These are phyloP conservation scores for Halcyon badia DNA, from an alignment of 2,797 vertebrate genomes.

Conservation along the genomic window DNA sequence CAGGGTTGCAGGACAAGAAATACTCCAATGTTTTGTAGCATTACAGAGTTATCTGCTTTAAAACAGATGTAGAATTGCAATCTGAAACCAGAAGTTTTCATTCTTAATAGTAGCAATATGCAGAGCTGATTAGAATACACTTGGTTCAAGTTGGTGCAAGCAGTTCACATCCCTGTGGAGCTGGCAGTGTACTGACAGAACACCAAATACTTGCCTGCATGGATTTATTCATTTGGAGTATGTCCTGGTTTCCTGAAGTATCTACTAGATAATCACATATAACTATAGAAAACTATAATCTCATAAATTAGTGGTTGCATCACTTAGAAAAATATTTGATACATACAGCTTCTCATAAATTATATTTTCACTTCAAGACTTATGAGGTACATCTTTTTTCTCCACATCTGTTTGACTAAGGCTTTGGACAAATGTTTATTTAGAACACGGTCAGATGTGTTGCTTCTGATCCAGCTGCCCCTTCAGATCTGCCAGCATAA, in stretches of 20 bases:
- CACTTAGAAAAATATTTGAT: constrained; percentile 32
- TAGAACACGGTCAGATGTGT: constrained; percentile 59
- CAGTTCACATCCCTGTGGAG: background rate
- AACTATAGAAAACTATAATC: background rate
- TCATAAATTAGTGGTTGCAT: background rate
- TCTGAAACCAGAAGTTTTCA: background rate
- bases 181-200: background rate
- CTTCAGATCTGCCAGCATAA: constrained; percentile 66
- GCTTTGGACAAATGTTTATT: constrained; percentile 65
- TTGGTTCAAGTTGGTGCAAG: background rate
- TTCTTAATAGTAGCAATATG: background rate
- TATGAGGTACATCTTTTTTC: background rate
- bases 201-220: background rate
- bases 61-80: background rate
- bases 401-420: constrained; percentile 58
- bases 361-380: constrained; percentile 39
- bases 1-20: background rate
- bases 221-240: background rate
- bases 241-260: background rate
- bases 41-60: background rate
- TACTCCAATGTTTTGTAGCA: background rate
- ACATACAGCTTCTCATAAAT: background rate
- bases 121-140: background rate
- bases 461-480: constrained; percentile 67
- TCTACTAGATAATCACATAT: background rate